A percentile compares a stretch with the other conserved stretches of the same genome.
phyloP scores from a whole-genome alignment of 2,888 invertebrate species.

The Megastigmus dorsalis region DNA sequence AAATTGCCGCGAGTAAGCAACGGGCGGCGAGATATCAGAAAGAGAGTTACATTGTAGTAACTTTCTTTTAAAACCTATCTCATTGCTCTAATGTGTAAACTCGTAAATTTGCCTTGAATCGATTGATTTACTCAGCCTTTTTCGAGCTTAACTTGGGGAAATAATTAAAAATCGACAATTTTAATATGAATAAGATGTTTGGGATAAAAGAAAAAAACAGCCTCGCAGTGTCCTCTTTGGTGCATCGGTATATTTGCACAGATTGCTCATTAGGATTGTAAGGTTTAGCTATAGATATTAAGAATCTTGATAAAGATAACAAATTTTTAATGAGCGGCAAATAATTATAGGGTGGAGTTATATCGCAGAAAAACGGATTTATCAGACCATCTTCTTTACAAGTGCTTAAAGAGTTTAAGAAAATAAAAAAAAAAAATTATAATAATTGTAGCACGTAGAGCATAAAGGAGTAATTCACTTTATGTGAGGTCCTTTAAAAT shows the following conservation, averaged over 20 bases:
- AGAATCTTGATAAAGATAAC: constrained; percentile 52
- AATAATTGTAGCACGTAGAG: constrained; percentile 48
- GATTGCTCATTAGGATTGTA: constrained; percentile 66
- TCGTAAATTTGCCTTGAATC: no score
- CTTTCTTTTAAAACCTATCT: no score
- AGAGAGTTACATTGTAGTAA: no score
- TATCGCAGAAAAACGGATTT: constrained; percentile 43
- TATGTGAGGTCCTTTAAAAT: constrained; percentile 57
- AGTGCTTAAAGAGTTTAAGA: constrained; percentile 50
- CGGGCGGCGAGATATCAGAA: constrained; percentile 5
- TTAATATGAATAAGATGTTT: background rate
- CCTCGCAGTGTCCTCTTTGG: constrained; percentile 45
- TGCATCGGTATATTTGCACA: constrained; percentile 52
- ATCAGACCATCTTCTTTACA: constrained; percentile 46
- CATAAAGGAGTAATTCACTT: constrained; percentile 43
- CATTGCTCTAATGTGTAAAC: no score
- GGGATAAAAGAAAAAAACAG: background rate
- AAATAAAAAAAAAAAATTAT: constrained; percentile 47
- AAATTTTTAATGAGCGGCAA: constrained; percentile 48
- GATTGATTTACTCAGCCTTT: background rate
- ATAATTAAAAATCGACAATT: background rate
- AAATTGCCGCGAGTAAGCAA: constrained; percentile 4
- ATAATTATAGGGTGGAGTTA: constrained; percentile 45
- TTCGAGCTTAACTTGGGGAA: background rate
- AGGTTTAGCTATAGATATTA: constrained; percentile 40